Conservation (phyloP, 2,888 invertebrate species). For the Patella depressa region DNA sequence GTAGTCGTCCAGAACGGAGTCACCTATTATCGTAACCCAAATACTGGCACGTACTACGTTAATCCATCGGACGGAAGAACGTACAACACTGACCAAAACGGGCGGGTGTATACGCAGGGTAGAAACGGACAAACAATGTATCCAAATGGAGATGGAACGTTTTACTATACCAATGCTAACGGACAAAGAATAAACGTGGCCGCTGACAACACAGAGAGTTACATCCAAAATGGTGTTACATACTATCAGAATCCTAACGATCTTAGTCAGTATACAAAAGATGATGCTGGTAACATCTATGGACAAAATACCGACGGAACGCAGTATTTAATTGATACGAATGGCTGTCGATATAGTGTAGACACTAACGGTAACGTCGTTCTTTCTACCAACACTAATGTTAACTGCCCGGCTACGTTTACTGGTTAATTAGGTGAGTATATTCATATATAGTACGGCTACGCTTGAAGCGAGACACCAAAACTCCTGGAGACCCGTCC, state of each 20-base stretch:
- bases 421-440: neutral
- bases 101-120: no score
- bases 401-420: neutral
- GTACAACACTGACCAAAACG: neutral
- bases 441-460: no score
- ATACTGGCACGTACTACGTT: neutral
- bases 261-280: neutral
- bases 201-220: neutral
- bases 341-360: neutral
- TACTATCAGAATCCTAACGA: neutral
- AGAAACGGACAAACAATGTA: neutral
- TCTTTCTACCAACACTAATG: neutral
- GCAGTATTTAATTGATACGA: neutral
- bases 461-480: no score
- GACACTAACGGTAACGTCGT: neutral
- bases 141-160: neutral
- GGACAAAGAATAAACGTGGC: neutral
- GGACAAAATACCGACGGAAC: neutral
- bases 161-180: neutral
- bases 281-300: neutral
- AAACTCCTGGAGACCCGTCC: no score
- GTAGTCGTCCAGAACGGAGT: slow-evolving; percentile 3
- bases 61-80: neutral
- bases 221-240: neutral
- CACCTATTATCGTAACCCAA: neutral